Base-by-base conservation (phyloP, 1,140 invertebrate species). In the Chelonus insularis region DNA sequence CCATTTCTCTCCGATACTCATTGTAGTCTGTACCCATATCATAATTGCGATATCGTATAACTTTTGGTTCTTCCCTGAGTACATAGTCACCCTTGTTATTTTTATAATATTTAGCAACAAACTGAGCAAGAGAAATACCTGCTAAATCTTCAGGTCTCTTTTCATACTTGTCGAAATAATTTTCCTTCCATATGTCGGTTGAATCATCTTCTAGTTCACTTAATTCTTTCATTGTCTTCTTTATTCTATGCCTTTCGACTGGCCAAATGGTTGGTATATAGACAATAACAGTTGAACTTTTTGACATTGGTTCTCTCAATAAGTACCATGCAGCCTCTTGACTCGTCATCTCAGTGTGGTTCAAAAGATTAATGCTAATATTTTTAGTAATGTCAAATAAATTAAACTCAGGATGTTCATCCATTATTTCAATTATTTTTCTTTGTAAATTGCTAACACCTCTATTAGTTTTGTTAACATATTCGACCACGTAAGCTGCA, bases 391-490 rank as follows among this genome's bases (percentile, higher is more conserved):
- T 61, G 9, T 61, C 51, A 18, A 61, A 23, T 8, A 55, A 9
- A 9, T 55, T 41, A 36, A 61, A 72, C 47, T 77, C 70, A 48
- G 72, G 72, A 67, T 79, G n/a, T 65, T 79, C 75, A 21, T 77
- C 45, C 67, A 77, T 70, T n/a, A 70, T 63, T 50, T 74, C 59
- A 37, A 73, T 65, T 11, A 79, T 64, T 62, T 72, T 32, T 14
- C 67, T 23, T 66, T 73, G 72, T 41, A 75, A 65, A 66, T 75
- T 65, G 55, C 73, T 76, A 12, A 78, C 61, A 8, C 75, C 73
- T 70, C 73, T 65, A 57, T 76, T 75, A 8, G 58, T 67, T 65
- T 79, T 76, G 58, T 77, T 78, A 0, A 78, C 64, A 64, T 79
- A 82, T 48, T 74, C 67, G 2, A 68, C 64, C n/a, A 71, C 63